These are phyloP conservation scores for Coptodon rendalli DNA, from an alignment of 2,113 vertebrate genomes.

Conservation along the genomic window DNA sequence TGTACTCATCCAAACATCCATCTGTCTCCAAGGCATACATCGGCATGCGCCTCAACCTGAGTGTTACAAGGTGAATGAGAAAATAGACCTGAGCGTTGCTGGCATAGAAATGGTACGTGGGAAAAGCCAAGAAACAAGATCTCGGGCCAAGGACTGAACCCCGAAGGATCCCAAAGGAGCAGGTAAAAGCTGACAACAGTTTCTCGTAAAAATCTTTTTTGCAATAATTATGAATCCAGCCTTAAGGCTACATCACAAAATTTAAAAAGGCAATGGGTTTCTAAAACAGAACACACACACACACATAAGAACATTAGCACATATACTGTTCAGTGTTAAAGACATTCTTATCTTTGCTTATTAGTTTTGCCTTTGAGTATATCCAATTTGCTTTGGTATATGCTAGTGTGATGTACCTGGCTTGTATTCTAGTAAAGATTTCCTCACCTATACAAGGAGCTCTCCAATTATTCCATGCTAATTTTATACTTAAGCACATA, in stretches of 20 bases:
- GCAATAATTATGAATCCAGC: background rate
- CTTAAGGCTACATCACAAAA: background rate
- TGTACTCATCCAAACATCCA: background rate
- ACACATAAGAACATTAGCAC: background rate
- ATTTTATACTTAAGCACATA: slow-evolving; percentile 26
- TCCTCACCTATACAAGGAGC: background rate
- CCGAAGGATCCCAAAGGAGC: background rate
- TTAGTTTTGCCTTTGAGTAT: background rate
- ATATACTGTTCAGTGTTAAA: background rate
- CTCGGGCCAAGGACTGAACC: background rate
- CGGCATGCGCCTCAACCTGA: background rate
- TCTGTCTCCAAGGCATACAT: background rate
- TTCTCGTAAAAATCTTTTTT: background rate
- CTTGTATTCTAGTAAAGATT: background rate
- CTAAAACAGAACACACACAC: background rate
- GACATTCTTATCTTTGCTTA: background rate
- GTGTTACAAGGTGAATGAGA: background rate
- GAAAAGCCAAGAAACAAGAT: background rate
- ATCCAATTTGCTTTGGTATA: background rate
- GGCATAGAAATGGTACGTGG: background rate
- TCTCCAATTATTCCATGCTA: slow-evolving; percentile 32
- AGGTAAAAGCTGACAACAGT: background rate
- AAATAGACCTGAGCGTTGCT: background rate
- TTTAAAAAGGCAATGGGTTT: background rate
- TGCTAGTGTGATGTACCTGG: background rate